Evolutionary conservation across 1,140 invertebrate species (phyloP).

Genomic region (Coptotermes formosanus): DNA sequence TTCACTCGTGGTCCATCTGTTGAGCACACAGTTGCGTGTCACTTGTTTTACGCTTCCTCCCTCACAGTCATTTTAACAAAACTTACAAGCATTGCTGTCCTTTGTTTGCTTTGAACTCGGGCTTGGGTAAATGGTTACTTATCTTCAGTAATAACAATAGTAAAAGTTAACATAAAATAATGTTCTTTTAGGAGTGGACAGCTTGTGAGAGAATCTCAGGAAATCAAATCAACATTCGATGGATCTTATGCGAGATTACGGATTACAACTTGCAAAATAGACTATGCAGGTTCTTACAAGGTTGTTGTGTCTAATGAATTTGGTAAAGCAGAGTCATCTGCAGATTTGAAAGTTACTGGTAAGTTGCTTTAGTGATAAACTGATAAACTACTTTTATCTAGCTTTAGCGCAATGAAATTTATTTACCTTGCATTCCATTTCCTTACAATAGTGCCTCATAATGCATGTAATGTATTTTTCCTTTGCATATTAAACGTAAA

Average conservation of each 20-base stretch:
- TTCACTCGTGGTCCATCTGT: no score
- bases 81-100: no score
- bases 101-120: no score
- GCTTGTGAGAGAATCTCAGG: constrained; percentile 66
- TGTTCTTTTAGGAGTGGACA: constrained; percentile 59
- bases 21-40: no score
- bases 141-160: no score
- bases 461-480: neutral
- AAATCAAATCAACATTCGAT: constrained; percentile 72
- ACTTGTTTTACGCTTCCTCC: no score
- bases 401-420: no score
- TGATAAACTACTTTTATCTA: neutral
- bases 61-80: no score
- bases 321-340: constrained; percentile 77
- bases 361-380: constrained; percentile 30
- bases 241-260: constrained; percentile 73
- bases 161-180: neutral
- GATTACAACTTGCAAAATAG: constrained; percentile 66
- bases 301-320: constrained; percentile 79
- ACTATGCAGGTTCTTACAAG: constrained; percentile 73
- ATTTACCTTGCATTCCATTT: neutral
- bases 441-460: neutral
- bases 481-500: neutral
- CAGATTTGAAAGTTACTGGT: constrained; percentile 69
- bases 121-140: no score